A percentile compares a stretch with the other conserved stretches of the same genome.
Evolutionary conservation across 2,888 invertebrate genomes (phyloP).

Genomic region (Toxonevra muliebris): DNA sequence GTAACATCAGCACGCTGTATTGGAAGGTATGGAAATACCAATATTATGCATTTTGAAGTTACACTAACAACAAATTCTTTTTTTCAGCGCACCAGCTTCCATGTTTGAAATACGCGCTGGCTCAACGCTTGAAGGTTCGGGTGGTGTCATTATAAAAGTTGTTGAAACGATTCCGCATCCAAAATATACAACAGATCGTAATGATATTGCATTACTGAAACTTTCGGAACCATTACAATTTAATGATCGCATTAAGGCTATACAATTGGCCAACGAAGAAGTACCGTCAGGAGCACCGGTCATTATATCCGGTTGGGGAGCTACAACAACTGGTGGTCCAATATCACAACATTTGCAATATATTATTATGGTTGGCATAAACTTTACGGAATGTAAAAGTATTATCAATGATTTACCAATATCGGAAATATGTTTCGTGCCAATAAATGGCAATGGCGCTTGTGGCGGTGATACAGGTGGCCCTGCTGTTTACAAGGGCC

Average conservation of each 20-base stretch:
- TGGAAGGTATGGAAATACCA: background rate
- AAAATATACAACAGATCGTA: slow-evolving; percentile 35
- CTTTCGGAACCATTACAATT: slow-evolving; percentile 39
- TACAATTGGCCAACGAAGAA: slow-evolving; percentile 44
- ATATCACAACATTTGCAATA: slow-evolving; percentile 48
- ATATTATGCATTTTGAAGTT: background rate
- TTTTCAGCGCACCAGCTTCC: no score
- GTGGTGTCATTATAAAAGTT: slow-evolving; percentile 45
- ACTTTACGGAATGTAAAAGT: slow-evolving; percentile 41
- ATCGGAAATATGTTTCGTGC: slow-evolving; percentile 50
- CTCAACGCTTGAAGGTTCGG: slow-evolving; percentile 29
- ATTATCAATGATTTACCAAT: slow-evolving; percentile 37
- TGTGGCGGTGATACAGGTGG: slow-evolving; percentile 60
- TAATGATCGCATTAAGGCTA: slow-evolving; percentile 40
- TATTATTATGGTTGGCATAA: slow-evolving; percentile 42
- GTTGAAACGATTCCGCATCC: slow-evolving; percentile 45
- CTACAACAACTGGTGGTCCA: slow-evolving; percentile 44
- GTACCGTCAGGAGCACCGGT: slow-evolving; percentile 44
- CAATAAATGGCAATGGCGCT: slow-evolving; percentile 46
- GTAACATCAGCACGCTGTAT: slow-evolving; percentile 33
- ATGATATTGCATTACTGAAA: slow-evolving; percentile 54
- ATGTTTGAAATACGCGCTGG: slow-evolving; percentile 1
- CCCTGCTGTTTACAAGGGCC: slow-evolving; percentile 50
- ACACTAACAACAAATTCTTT: background rate
- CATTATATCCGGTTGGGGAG: slow-evolving; percentile 57